Evolutionary conservation across 2,113 vertebrate species (phyloP).

Genomic region (Lagopus muta): DNA sequence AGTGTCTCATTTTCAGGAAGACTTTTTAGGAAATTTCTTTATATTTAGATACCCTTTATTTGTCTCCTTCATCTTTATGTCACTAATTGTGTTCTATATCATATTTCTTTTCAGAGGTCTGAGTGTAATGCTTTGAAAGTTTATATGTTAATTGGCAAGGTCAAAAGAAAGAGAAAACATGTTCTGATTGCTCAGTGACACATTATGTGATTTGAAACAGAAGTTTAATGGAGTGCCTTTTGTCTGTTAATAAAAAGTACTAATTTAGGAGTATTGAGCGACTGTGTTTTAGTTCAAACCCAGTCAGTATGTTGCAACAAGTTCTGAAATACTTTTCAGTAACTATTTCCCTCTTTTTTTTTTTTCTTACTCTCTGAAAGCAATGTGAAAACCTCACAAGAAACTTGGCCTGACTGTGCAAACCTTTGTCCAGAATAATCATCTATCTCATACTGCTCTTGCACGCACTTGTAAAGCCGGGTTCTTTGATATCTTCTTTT

Average conservation of each 20-base stretch:
- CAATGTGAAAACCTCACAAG: not conserved
- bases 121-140: conserved; percentile 74
- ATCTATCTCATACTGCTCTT: not conserved
- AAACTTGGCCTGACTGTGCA: not conserved
- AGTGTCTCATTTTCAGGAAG: conserved; percentile 76
- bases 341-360: rapidly evolving
- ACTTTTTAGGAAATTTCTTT: conserved; percentile 73
- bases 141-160: conserved; percentile 78
- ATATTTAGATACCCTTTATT: conserved; percentile 73
- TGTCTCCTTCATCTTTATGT: conserved; percentile 60
- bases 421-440: not conserved
- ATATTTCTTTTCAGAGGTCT: conserved; percentile 73
- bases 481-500: not conserved
- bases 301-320: not conserved
- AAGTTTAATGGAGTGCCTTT: conserved; percentile 15
- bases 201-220: not conserved
- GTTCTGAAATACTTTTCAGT: not conserved
- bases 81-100: conserved; percentile 77
- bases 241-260: conserved; percentile 9
- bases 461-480: not conserved
- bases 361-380: not conserved
- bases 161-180: conserved; percentile 72
- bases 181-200: conserved; percentile 38
- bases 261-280: not conserved
- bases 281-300: not conserved